Conservation (phyloP, 2,113 vertebrate genomes). For the Perognathus longimembris region DNA sequence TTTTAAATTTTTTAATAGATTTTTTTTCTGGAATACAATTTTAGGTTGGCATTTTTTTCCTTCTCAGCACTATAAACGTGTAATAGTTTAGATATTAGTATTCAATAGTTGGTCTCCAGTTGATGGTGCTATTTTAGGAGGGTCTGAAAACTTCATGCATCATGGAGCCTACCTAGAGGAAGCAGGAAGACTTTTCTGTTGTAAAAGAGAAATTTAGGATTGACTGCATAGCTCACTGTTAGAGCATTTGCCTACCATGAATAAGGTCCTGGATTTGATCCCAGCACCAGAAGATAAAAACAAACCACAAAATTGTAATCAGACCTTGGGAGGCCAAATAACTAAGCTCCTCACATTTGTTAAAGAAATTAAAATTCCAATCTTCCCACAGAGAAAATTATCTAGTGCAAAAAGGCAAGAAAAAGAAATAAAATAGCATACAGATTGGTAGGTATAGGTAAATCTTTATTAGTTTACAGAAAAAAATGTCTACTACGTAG, state of each 20-base stretch:
- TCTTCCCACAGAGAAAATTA: neutral
- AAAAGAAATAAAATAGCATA: neutral
- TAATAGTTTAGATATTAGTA: neutral
- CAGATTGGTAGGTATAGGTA: neutral
- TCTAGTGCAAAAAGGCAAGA: neutral
- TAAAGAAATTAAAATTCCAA: conserved; percentile 24
- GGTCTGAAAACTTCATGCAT: neutral
- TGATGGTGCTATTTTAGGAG: neutral
- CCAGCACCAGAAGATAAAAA: too few species aligned
- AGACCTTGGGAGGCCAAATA: neutral
- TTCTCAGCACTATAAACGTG: neutral
- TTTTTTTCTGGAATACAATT: neutral
- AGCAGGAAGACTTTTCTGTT: too few species aligned
- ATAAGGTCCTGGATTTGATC: too few species aligned
- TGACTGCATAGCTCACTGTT: neutral
- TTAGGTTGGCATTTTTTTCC: neutral
- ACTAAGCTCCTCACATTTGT: neutral
- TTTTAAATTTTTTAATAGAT: neutral
- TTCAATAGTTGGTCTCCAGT: neutral
- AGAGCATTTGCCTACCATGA: too few species aligned
- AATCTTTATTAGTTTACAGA: neutral
- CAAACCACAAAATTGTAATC: neutral
- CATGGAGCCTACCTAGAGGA: neutral
- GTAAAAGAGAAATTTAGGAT: too few species aligned
- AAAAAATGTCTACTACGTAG: neutral